Evolutionary conservation across 1,140 invertebrate genomes (phyloP), one percentile per base, ranked within the genome.

Genomic region (Papilio glaucus): DNA sequence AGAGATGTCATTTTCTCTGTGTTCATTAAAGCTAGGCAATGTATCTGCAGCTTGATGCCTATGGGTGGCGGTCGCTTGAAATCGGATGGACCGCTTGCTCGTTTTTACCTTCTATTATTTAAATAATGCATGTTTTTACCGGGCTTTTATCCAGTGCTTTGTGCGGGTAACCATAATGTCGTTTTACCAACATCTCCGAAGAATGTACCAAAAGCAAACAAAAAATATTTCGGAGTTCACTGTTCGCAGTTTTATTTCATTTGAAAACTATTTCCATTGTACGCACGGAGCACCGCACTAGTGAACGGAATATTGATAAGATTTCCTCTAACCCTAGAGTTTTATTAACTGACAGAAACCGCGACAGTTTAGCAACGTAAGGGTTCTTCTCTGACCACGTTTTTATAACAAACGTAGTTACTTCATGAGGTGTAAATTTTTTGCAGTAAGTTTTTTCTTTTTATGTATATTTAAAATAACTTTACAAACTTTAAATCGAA

Each of bases 271-370:
- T 57, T 57, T 26, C 21, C 21, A 57, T 57, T 57, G 49, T 57
- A 57, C 49, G 49, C 49, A 57, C 45, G 49, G 49, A 57, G 49
- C 49, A 21, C 18, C 45, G 15, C 15, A 49, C 45, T 41, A 6
- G 49, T 21, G 49, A 21, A 57, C 21, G 18, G 49, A 24, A 57
- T 57, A 57, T 57, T 57, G 49, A 57, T 57, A 21, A 57, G 21
- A 10, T 57, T 57, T 24, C 9, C 49, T 57, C 10, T 21, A 26
- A 57, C 49, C 18, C 21, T 24, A 57, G 49, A 57, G 21, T 57
- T 57, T 21, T 57, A 57, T 57, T 57, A 57, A 57, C 49, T 57
- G 49, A 24, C 29, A 57, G 24, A 57, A 57, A 57, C 49, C 49
- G 49, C 49, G 24, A 8, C 24, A 57, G 24, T 24, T 18, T 24